Conservation (phyloP, 2,113 vertebrate species). For the Naja naja region DNA sequence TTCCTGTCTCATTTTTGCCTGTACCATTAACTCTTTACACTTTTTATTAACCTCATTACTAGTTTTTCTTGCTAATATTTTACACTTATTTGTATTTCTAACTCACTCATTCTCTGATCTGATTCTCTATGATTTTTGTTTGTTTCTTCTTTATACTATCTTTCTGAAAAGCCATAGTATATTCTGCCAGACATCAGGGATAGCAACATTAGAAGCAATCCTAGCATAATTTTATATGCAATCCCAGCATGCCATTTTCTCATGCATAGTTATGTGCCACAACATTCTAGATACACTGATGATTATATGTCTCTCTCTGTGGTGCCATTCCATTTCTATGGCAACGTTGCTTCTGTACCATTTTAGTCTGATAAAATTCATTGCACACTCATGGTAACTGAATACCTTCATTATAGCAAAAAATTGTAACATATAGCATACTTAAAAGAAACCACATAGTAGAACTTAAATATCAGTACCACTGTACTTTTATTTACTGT, state of each 20-base stretch:
- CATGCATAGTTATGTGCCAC: constrained; percentile 43
- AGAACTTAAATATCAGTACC: background rate
- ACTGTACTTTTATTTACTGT: background rate
- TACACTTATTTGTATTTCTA: background rate
- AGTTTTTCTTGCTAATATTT: background rate
- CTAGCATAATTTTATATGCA: constrained; percentile 42
- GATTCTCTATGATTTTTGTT: constrained; percentile 6
- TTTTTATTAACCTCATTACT: constrained; percentile 6
- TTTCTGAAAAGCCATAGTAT: constrained; percentile 21
- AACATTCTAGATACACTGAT: constrained; percentile 5
- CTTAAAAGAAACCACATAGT: constrained; percentile 11
- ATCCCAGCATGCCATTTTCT: constrained; percentile 42
- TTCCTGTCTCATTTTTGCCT: background rate
- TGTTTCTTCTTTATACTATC: constrained; percentile 33
- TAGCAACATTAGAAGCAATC: constrained; percentile 45
- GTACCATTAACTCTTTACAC: background rate
- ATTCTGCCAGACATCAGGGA: background rate
- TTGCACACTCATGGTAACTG: constrained; percentile 15
- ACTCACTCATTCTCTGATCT: background rate
- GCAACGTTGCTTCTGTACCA: constrained; percentile 24
- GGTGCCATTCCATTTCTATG: constrained; percentile 50
- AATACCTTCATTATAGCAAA: constrained; percentile 4
- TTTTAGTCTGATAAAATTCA: constrained; percentile 35
- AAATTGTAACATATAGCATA: background rate
- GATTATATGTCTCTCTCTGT: constrained; percentile 38